These are phyloP conservation scores for Drosophila sucinea DNA, from an alignment of 1,140 invertebrate species.

Conservation along the genomic window DNA sequence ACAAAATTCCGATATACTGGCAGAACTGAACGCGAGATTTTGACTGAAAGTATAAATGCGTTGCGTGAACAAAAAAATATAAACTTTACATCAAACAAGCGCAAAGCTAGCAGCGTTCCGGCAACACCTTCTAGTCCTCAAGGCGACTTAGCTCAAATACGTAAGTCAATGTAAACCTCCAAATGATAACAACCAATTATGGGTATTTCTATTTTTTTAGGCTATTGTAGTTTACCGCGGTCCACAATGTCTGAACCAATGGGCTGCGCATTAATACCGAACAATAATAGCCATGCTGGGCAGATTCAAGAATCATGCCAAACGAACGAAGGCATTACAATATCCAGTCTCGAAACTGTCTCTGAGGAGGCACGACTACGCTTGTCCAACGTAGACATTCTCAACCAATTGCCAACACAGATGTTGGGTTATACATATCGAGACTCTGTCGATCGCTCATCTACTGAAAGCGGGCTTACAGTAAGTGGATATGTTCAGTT, in stretches of 20 bases:
- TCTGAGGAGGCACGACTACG: slow-evolving; percentile 84
- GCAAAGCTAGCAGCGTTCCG: slow-evolving; percentile 92
- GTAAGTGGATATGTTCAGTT: slow-evolving; percentile 84
- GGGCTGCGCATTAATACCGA: slow-evolving; percentile 84
- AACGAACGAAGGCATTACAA: slow-evolving; percentile 50
- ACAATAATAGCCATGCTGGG: slow-evolving; percentile 63
- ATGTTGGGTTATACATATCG: slow-evolving; percentile 86
- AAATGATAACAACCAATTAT: slow-evolving; percentile 5
- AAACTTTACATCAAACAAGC: slow-evolving; percentile 86
- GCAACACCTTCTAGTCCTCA: slow-evolving; percentile 92
- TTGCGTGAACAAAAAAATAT: slow-evolving; percentile 84
- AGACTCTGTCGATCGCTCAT: slow-evolving; percentile 91
- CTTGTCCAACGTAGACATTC: slow-evolving; percentile 62
- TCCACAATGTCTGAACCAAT: slow-evolving; percentile 90
- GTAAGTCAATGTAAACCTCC: slow-evolving; percentile 50
- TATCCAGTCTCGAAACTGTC: slow-evolving; percentile 85
- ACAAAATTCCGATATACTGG: slow-evolving; percentile 97
- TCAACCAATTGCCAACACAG: slow-evolving; percentile 52
- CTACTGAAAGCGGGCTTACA: slow-evolving; percentile 83
- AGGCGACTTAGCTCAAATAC: slow-evolving; percentile 78
- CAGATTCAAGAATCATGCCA: slow-evolving; percentile 41
- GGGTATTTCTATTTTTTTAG: slow-evolving; percentile 82
- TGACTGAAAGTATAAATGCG: slow-evolving; percentile 86
- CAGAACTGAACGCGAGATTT: slow-evolving; percentile 93
- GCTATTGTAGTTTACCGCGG: slow-evolving; percentile 92